Conservation (phyloP, 2,113 vertebrate species). For the Halcyon malimbica region DNA sequence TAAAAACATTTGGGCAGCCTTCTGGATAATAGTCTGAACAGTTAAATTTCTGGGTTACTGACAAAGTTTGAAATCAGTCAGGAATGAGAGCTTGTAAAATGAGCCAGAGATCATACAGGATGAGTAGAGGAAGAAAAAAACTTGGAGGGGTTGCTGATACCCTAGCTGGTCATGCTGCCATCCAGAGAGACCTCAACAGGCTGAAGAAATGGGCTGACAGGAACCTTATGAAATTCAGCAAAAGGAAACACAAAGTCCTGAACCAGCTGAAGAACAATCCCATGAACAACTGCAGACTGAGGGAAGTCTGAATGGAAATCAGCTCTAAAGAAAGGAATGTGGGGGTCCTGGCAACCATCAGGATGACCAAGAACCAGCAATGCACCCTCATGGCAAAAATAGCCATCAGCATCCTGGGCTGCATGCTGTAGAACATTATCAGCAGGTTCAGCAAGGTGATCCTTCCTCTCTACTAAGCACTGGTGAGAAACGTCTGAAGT, state of each 20-base stretch:
- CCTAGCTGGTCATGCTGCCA: background rate
- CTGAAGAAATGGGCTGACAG: background rate
- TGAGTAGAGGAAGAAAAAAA: background rate
- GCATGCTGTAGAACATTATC: background rate
- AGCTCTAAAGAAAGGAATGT: background rate
- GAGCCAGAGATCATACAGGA: background rate
- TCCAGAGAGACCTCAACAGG: background rate
- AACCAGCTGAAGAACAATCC: background rate
- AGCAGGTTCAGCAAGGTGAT: background rate
- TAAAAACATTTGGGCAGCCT: background rate
- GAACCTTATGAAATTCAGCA: background rate
- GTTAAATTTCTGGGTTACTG: background rate
- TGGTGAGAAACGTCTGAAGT: background rate
- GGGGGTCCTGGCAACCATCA: background rate
- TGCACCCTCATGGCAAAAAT: background rate
- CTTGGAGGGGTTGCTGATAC: background rate
- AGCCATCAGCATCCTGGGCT: background rate
- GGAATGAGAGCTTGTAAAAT: background rate
- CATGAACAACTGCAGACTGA: background rate
- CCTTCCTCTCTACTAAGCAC: background rate
- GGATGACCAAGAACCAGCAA: background rate
- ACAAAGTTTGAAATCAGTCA: background rate
- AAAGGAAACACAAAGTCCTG: background rate
- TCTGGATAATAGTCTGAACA: background rate
- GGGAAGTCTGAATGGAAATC: background rate